Evolutionary conservation across 2,888 invertebrate genomes (phyloP).

Genomic region (Phrixothrix hirtus): DNA sequence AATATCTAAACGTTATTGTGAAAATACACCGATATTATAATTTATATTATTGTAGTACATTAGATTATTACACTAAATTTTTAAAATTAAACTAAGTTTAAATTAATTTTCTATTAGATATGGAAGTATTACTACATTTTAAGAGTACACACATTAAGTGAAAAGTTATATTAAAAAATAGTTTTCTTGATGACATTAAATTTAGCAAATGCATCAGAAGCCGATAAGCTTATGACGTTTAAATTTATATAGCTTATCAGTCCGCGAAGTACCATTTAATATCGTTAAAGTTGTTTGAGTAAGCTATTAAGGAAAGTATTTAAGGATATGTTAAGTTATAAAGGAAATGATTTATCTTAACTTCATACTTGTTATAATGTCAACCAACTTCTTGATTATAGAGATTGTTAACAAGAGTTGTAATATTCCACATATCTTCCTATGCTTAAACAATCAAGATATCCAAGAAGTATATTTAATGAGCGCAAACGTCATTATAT

Average conservation of each 20-base stretch:
- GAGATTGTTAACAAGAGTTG: not conserved
- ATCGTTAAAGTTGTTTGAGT: not conserved
- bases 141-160: not conserved
- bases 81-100: not conserved
- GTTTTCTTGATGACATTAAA: not conserved
- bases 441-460: too few species aligned
- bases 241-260: not conserved
- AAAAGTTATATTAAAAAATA: constrained; percentile 19
- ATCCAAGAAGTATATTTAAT: too few species aligned
- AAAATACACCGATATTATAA: constrained; percentile 23
- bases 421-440: not conserved
- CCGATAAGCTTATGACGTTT: not conserved
- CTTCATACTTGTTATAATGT: not conserved
- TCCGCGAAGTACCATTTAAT: not conserved
- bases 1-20: constrained; percentile 22
- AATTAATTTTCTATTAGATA: not conserved
- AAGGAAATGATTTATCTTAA: constrained; percentile 20
- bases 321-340: constrained; percentile 22
- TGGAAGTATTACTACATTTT: not conserved
- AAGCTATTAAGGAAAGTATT: constrained; percentile 4
- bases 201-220: not conserved
- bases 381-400: not conserved
- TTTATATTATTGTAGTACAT: constrained; percentile 7
- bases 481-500: too few species aligned
- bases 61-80: not conserved